Conservation (phyloP, 1,140 invertebrate genomes). For the Sinonovacula constricta region DNA sequence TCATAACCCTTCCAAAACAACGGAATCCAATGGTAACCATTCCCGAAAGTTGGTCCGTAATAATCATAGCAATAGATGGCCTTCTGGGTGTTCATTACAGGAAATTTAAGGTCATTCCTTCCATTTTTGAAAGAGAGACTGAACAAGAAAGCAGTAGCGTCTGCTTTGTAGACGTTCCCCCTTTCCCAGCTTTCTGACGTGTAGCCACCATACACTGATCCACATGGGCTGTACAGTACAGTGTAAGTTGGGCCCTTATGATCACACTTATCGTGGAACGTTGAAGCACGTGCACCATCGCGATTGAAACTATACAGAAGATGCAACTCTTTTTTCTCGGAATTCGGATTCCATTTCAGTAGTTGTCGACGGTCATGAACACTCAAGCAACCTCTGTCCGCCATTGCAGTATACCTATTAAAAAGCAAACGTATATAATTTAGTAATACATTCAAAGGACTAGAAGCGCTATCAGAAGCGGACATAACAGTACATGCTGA, state of each 20-base stretch:
- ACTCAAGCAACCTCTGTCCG: no score
- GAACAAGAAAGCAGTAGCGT: constrained; percentile 42
- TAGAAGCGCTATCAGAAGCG: no score
- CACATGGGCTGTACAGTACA: constrained; percentile 45
- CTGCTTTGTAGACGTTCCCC: constrained; percentile 1
- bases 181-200: constrained; percentile 30
- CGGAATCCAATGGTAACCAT: no score
- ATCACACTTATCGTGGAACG: constrained; percentile 56
- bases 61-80: neutral
- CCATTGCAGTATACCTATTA: no score
- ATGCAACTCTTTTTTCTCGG: no score
- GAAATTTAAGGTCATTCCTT: neutral
- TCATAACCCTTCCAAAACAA: no score
- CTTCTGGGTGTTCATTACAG: neutral
- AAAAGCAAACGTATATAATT: no score
- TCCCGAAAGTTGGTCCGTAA: neutral
- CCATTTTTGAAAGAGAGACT: neutral
- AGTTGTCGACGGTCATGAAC: no score
- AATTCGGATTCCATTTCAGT: no score
- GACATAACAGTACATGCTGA: no score
- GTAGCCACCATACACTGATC: constrained; percentile 54
- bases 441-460: no score
- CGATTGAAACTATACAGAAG: constrained; percentile 46
- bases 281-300: constrained; percentile 34
- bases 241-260: constrained; percentile 52